These are phyloP conservation scores for Mesocentrotus franciscanus DNA, from an alignment of 53 echinoderm and acorn worm species.

Conservation along the genomic window DNA sequence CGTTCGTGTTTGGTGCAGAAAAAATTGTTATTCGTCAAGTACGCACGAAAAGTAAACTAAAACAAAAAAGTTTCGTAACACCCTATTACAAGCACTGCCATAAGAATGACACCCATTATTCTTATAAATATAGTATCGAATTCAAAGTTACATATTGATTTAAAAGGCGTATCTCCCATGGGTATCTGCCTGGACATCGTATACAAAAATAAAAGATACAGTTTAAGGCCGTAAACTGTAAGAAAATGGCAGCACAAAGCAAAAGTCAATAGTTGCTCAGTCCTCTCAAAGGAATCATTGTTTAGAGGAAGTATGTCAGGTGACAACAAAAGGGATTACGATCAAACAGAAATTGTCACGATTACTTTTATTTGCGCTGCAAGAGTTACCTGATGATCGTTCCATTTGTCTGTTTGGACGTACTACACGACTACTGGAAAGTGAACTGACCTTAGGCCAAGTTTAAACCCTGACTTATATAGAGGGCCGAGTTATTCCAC, in stretches of 20 bases:
- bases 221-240: constrained; percentile 22
- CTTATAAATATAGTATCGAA: constrained; percentile 22
- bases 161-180: neutral
- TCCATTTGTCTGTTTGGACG: neutral
- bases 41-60: too few relatives aligned
- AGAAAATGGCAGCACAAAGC: neutral
- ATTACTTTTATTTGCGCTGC: neutral
- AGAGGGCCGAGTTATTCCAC: neutral
- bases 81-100: neutral
- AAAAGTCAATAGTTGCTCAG: constrained; percentile 10
- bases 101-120: neutral
- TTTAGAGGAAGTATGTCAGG: constrained; percentile 30
- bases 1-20: too few relatives aligned
- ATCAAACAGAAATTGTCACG: constrained; percentile 41
- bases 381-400: neutral
- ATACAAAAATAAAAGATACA: constrained; percentile 34
- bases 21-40: too few relatives aligned
- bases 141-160: constrained; percentile 24
- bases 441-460: neutral
- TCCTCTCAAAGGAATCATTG: neutral
- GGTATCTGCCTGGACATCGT: neutral
- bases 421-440: neutral
- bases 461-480: neutral
- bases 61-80: neutral
- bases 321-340: constrained; percentile 12